phyloP scores from a whole-genome alignment of 1,140 invertebrate genomes.

The Euschistus heros region DNA sequence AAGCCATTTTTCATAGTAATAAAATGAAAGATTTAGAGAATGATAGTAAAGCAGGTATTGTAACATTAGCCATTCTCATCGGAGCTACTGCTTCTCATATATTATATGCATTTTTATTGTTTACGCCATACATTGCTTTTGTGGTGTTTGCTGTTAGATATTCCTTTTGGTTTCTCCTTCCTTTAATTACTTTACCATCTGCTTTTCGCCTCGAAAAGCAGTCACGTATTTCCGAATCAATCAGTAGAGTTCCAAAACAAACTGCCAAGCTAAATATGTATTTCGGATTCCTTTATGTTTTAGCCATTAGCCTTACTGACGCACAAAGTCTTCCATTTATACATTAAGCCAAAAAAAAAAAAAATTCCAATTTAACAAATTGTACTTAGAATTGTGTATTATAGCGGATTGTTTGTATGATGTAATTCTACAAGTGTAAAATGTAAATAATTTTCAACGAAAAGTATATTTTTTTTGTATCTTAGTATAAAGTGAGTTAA shows the following conservation, averaged over 20 bases:
- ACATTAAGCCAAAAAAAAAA: conserved; percentile 20
- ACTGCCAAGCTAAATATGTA: conserved; percentile 84
- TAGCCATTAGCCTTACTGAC: conserved; percentile 48
- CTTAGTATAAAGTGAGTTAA: too few relatives aligned
- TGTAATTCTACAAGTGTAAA: neutral
- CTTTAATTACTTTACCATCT: conserved; percentile 70
- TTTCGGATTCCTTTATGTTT: conserved; percentile 79
- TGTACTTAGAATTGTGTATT: conserved; percentile 10
- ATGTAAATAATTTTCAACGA: conserved; percentile 6
- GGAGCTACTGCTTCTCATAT: conserved; percentile 83
- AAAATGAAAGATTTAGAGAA: conserved; percentile 72
- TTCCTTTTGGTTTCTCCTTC: conserved; percentile 78
- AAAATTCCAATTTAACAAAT: neutral
- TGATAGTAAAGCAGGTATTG: conserved; percentile 32
- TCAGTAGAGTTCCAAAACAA: conserved; percentile 70
- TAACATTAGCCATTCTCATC: conserved; percentile 87
- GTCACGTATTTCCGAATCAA: conserved; percentile 64
- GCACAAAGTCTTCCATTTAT: conserved; percentile 31
- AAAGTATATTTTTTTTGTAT: too few relatives aligned
- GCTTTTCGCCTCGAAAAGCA: conserved; percentile 85
- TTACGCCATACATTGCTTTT: conserved; percentile 83
- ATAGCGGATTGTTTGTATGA: conserved; percentile 8
- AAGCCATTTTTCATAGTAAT: conserved; percentile 89
- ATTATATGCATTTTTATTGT: conserved; percentile 80
- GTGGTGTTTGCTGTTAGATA: conserved; percentile 71